phyloP scores from a whole-genome alignment of 2,797 vertebrate species.

The Takifugu ocellatus region DNA sequence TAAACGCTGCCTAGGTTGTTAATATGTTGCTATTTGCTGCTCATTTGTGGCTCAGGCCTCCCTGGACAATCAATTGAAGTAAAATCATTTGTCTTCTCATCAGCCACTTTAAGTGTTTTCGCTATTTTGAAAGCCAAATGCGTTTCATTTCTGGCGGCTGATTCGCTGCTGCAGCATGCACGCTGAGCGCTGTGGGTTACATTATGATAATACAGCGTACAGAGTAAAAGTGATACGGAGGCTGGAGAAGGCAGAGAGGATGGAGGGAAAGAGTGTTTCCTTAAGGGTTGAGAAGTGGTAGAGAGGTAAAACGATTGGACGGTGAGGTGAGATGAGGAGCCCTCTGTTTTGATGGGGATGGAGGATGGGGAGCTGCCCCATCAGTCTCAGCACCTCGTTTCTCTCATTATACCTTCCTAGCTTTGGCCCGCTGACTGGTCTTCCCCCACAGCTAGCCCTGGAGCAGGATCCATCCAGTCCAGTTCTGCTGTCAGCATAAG shows the following conservation, averaged over 20 bases:
- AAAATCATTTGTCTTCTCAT: no score
- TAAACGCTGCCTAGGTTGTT: no score
- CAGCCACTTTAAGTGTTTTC: no score
- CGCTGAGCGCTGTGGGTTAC: no score
- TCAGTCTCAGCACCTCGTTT: constrained; percentile 63
- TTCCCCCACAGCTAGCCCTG: constrained; percentile 69
- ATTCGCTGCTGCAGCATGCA: no score
- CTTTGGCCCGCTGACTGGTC: constrained; percentile 58
- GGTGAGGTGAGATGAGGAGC: constrained; percentile 33
- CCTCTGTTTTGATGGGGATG: constrained; percentile 44
- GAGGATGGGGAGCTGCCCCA: constrained; percentile 57
- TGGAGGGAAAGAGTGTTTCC: constrained; percentile 13
- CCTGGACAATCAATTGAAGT: no score
- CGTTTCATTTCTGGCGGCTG: no score
- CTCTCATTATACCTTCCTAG: constrained; percentile 69
- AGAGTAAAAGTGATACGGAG: not conserved
- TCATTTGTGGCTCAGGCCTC: no score
- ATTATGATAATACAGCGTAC: no score
- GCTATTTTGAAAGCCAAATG: no score
- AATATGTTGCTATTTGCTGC: no score
- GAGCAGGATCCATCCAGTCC: constrained; percentile 69
- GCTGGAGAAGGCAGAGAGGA: constrained; percentile 15
- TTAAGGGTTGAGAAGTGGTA: constrained; percentile 41
- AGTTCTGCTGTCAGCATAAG: constrained; percentile 68
- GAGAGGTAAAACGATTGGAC: constrained; percentile 21